These are phyloP conservation scores for Gymnoscelis rufifasciata DNA, from an alignment of 2,888 invertebrate species.

Conservation along the genomic window DNA sequence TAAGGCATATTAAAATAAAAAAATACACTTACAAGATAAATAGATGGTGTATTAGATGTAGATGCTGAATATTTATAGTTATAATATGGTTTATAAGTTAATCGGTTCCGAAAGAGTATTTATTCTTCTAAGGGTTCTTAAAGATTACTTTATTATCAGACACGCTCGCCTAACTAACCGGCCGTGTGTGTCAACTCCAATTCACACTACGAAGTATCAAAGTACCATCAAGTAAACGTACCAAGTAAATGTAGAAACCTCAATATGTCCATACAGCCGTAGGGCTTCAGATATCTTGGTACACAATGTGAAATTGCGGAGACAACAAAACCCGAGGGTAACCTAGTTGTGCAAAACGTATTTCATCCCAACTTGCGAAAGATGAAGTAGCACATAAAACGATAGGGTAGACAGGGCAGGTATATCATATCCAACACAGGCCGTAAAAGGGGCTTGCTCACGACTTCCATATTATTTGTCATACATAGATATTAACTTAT, in stretches of 20 bases:
- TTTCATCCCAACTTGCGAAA: conserved; percentile 6
- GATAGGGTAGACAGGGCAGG: conserved; percentile 11
- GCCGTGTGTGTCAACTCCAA: conserved; percentile 28
- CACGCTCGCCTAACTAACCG: conserved; percentile 36
- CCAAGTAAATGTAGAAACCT: conserved; percentile 1
- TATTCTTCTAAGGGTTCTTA: too few relatives aligned
- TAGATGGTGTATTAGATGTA: too few relatives aligned
- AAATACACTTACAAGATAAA: too few relatives aligned
- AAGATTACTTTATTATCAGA: conserved; percentile 53
- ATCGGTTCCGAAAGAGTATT: too few relatives aligned
- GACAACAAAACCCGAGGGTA: conserved; percentile 5
- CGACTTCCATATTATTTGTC: conserved; percentile 29
- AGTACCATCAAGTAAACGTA: too few relatives aligned
- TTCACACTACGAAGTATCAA: conserved; percentile 5
- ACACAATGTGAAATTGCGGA: conserved; percentile 3
- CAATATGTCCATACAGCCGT: conserved; percentile 1
- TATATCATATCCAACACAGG: conserved; percentile 16
- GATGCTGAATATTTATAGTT: too few relatives aligned
- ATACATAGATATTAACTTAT: conserved; percentile 34
- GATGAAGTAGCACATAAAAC: conserved; percentile 6
- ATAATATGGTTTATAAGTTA: too few relatives aligned
- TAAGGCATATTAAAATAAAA: too few relatives aligned
- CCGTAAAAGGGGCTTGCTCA: conserved; percentile 24
- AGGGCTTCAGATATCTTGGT: conserved; percentile 5
- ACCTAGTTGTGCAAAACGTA: background rate